Percentiles rank a stretch among this genome's conserved stretches.
Evolutionary conservation across 2,888 invertebrate species (phyloP).

Genomic region (Apodemia duryi): DNA sequence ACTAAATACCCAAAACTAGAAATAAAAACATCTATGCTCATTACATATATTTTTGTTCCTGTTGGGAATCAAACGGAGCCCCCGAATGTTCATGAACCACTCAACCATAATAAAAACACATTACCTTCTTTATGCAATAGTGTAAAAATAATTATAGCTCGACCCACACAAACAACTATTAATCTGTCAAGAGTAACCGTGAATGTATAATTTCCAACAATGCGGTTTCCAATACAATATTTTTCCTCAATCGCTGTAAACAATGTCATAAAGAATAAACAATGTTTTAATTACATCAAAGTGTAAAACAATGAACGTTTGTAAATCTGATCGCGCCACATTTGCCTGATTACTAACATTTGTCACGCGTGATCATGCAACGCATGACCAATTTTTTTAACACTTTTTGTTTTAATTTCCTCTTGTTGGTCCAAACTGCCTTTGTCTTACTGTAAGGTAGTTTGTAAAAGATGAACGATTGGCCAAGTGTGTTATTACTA

Average conservation of each 20-base stretch:
- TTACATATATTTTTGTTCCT: too few species aligned
- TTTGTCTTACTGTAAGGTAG: too few species aligned
- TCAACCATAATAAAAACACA: not conserved
- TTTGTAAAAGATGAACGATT: too few species aligned
- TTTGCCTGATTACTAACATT: not conserved
- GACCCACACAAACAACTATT: not conserved
- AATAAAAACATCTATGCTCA: too few species aligned
- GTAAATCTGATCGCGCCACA: not conserved
- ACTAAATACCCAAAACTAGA: too few species aligned
- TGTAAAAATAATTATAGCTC: not conserved
- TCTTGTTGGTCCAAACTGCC: too few species aligned
- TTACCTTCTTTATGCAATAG: not conserved
- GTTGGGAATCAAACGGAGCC: too few species aligned
- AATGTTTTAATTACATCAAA: not conserved
- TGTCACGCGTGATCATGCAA: not conserved
- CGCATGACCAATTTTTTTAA: not conserved
- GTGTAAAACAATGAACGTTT: not conserved
- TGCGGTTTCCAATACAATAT: constrained; percentile 22
- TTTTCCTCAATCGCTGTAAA: constrained; percentile 21
- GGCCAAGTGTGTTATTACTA: too few species aligned
- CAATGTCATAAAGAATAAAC: constrained; percentile 22
- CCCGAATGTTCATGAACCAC: too few species aligned
- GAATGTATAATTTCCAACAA: constrained; percentile 2
- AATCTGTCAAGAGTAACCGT: constrained; percentile 4
- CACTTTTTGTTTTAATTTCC: too few species aligned